Conservation (phyloP, 1,140 invertebrate species). For the Grapholita molesta region DNA sequence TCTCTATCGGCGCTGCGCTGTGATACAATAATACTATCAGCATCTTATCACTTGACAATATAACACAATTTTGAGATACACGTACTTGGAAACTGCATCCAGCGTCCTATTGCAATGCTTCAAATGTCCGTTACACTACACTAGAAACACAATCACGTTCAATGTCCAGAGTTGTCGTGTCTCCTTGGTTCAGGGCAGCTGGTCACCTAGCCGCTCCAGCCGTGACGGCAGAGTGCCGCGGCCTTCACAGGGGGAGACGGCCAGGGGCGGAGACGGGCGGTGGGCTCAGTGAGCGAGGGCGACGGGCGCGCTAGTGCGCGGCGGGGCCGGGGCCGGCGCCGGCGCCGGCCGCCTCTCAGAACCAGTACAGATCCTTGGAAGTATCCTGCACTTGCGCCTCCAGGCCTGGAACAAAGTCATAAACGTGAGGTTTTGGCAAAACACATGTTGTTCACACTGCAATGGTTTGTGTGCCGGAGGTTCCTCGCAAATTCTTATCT, state of each 20-base stretch:
- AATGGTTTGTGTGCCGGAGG: too few species aligned
- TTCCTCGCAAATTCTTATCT: too few species aligned
- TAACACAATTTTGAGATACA: background rate
- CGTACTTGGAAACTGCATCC: background rate
- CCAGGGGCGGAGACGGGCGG: too few species aligned
- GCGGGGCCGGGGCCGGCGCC: background rate
- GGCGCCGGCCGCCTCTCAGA: slow-evolving; percentile 49
- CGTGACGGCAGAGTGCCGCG: background rate
- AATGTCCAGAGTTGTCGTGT: background rate
- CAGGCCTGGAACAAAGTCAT: slow-evolving; percentile 63
- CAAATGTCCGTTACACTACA: background rate
- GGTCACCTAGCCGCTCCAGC: background rate
- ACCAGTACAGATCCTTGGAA: slow-evolving; percentile 80
- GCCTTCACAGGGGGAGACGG: background rate
- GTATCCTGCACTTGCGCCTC: slow-evolving; percentile 80
- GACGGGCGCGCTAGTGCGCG: background rate
- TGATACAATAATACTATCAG: background rate
- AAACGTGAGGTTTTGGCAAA: too few species aligned
- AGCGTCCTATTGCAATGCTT: background rate
- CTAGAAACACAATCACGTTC: background rate
- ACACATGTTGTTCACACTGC: too few species aligned
- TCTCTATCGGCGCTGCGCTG: background rate
- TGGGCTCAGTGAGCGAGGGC: background rate
- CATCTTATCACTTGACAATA: background rate
- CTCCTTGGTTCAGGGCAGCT: background rate